These are phyloP conservation scores for Epistrophella euchroma DNA, from an alignment of 2,888 invertebrate genomes.

Conservation along the genomic window DNA sequence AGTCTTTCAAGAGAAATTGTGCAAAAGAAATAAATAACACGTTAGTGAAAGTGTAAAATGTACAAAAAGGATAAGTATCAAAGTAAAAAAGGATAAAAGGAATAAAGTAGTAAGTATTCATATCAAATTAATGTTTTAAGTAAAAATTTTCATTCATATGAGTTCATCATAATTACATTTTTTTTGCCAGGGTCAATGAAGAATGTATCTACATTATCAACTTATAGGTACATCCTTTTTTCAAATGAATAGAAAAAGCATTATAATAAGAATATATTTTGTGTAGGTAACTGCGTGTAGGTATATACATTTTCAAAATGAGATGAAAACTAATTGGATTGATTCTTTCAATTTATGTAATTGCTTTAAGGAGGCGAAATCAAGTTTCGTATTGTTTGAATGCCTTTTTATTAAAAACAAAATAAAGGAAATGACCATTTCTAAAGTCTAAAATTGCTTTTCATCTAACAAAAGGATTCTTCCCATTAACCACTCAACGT, in stretches of 20 bases:
- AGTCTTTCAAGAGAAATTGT: slow-evolving; percentile 38
- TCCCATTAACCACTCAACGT: slow-evolving; percentile 39
- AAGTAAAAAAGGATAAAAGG: slow-evolving; percentile 38
- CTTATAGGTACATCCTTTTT: slow-evolving; percentile 32
- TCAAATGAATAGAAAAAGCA: background rate
- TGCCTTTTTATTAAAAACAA: background rate
- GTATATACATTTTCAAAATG: slow-evolving; percentile 39
- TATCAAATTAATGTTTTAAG: background rate
- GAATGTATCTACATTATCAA: slow-evolving; percentile 58
- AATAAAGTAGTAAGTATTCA: slow-evolving; percentile 44
- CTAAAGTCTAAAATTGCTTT: background rate
- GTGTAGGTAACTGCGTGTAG: background rate
- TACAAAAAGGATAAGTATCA: slow-evolving; percentile 26
- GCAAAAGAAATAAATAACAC: slow-evolving; percentile 30
- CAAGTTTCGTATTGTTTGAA: background rate
- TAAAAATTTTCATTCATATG: background rate
- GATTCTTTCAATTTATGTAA: slow-evolving; percentile 56
- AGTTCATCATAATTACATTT: slow-evolving; percentile 15
- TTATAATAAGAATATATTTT: background rate
- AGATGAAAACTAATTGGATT: slow-evolving; percentile 26
- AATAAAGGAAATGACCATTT: slow-evolving; percentile 28
- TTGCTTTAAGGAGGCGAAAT: slow-evolving; percentile 27
- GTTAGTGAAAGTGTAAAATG: slow-evolving; percentile 37
- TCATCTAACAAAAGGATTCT: slow-evolving; percentile 35
- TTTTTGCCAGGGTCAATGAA: slow-evolving; percentile 63